These are phyloP conservation scores for Platichthys stellatus DNA, from an alignment of 2,113 vertebrate species.

Conservation along the genomic window DNA sequence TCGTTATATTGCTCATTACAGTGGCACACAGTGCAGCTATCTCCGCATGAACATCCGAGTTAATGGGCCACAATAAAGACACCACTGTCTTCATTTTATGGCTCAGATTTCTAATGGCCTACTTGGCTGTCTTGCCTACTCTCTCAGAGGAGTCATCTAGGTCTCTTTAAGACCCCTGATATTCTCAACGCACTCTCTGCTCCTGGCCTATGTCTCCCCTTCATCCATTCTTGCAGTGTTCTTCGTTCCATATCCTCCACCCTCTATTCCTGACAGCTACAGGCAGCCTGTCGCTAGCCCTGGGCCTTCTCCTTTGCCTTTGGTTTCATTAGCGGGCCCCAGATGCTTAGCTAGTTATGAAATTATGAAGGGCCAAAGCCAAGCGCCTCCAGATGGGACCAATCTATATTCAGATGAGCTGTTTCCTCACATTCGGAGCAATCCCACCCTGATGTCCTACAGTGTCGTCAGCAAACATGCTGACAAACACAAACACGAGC, in stretches of 20 bases:
- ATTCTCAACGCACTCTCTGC: slow-evolving; percentile 72
- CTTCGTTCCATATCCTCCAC: slow-evolving; percentile 36
- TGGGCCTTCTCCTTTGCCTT: slow-evolving; percentile 72
- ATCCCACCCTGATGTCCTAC: slow-evolving; percentile 81
- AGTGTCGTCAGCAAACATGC: slow-evolving; percentile 79
- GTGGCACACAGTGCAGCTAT: slow-evolving; percentile 70
- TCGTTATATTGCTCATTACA: slow-evolving; percentile 76
- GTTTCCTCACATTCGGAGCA: slow-evolving; percentile 83
- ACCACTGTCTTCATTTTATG: slow-evolving; percentile 81
- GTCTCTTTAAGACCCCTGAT: slow-evolving; percentile 73
- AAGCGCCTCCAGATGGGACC: slow-evolving; percentile 84
- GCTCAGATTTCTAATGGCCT: slow-evolving; percentile 81
- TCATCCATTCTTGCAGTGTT: slow-evolving; percentile 67
- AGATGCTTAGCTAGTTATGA: slow-evolving; percentile 84
- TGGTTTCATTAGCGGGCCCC: slow-evolving; percentile 83
- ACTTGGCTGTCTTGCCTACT: slow-evolving; percentile 76
- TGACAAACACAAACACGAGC: slow-evolving; percentile 76
- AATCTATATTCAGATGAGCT: slow-evolving; percentile 87
- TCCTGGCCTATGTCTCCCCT: slow-evolving; percentile 60
- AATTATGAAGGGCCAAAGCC: slow-evolving; percentile 83
- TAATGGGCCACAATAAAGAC: slow-evolving; percentile 82
- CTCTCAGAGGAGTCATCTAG: slow-evolving; percentile 74
- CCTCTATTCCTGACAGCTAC: slow-evolving; percentile 57
- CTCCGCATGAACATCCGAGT: slow-evolving; percentile 74
- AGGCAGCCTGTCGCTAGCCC: slow-evolving; percentile 62